phyloP scores from a whole-genome alignment of 2,113 vertebrate species.

The Euleptes europaea region DNA sequence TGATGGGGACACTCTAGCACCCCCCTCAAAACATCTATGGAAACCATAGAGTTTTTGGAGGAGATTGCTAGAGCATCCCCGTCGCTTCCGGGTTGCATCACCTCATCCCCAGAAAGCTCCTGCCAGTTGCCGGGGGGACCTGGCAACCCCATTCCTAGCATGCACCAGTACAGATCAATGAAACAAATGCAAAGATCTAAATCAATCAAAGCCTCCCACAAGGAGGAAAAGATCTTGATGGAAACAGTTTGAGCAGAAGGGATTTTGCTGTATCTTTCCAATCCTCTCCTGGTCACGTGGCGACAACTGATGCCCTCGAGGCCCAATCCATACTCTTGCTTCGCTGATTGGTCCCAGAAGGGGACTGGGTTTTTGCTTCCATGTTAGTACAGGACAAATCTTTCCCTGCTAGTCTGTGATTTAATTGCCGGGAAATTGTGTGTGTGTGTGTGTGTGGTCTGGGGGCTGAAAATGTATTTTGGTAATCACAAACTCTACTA shows the following conservation, averaged over 20 bases:
- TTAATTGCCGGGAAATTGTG: conserved; percentile 40
- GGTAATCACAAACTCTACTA: conserved; percentile 27
- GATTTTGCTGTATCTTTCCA: conserved; percentile 60
- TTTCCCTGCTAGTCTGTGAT: conserved; percentile 23
- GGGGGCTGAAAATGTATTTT: conserved; percentile 1
- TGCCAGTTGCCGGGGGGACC: too few species aligned
- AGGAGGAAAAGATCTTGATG: conserved; percentile 55
- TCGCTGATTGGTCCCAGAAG: conserved; percentile 57
- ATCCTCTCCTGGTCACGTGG: conserved; percentile 64
- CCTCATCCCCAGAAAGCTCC: too few species aligned
- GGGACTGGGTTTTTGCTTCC: conserved; percentile 33
- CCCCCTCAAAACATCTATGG: too few species aligned
- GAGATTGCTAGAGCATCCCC: too few species aligned
- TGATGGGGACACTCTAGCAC: too few species aligned
- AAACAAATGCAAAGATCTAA: conserved; percentile 49
- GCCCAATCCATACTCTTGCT: conserved; percentile 49
- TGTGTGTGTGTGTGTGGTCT: conserved; percentile 25
- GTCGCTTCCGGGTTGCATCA: too few species aligned
- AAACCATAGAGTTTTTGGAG: too few species aligned
- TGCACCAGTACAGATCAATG: conserved; percentile 10
- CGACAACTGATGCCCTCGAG: conserved; percentile 48
- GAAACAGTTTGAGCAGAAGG: conserved; percentile 60
- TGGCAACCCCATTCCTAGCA: conserved; percentile 35
- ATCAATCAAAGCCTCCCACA: conserved; percentile 27
- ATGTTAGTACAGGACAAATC: conserved; percentile 62